Percentiles rank a stretch among this genome's conserved stretches.
Evolutionary conservation across 2,888 invertebrate genomes (phyloP).

Genomic region (Bombyx huttoni): DNA sequence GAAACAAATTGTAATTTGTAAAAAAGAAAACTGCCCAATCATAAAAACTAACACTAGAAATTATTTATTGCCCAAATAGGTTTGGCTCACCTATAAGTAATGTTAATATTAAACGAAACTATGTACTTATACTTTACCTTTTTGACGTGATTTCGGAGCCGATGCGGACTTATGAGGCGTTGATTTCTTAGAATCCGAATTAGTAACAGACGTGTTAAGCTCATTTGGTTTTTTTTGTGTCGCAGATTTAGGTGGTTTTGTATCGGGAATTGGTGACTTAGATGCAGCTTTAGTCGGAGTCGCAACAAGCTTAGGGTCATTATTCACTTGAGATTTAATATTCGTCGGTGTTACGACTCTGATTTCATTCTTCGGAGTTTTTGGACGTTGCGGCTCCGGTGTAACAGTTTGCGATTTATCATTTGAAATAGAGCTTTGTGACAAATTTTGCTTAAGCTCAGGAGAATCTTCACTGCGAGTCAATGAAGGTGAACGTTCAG

Average conservation of each 20-base stretch:
- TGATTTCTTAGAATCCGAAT: constrained; percentile 42
- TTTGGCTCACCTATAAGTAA: constrained; percentile 40
- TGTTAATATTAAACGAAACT: constrained; percentile 1
- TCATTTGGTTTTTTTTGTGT: constrained; percentile 53
- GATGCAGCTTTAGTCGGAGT: constrained; percentile 32
- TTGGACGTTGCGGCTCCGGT: constrained; percentile 48
- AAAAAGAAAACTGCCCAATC: not conserved
- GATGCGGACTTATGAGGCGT: constrained; percentile 56
- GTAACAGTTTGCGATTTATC: constrained; percentile 37
- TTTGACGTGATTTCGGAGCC: constrained; percentile 51
- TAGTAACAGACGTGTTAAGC: constrained; percentile 32
- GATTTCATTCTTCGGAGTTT: constrained; percentile 45
- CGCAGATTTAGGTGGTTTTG: constrained; percentile 31
- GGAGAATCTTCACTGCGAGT: constrained; percentile 66
- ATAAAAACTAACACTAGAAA: not conserved
- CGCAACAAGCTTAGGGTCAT: constrained; percentile 22
- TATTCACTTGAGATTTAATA: constrained; percentile 15
- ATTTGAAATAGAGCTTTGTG: constrained; percentile 25
- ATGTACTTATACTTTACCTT: constrained; percentile 40
- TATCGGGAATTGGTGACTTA: constrained; percentile 39
- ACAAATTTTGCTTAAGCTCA: constrained; percentile 40
- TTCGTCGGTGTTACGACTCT: constrained; percentile 26
- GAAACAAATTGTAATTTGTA: constrained; percentile 20
- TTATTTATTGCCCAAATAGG: constrained; percentile 1
- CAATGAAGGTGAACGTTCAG: constrained; percentile 62